Evolutionary conservation across 2,113 vertebrate species (phyloP).

Genomic region (Stomatorhinus ivindoensis): DNA sequence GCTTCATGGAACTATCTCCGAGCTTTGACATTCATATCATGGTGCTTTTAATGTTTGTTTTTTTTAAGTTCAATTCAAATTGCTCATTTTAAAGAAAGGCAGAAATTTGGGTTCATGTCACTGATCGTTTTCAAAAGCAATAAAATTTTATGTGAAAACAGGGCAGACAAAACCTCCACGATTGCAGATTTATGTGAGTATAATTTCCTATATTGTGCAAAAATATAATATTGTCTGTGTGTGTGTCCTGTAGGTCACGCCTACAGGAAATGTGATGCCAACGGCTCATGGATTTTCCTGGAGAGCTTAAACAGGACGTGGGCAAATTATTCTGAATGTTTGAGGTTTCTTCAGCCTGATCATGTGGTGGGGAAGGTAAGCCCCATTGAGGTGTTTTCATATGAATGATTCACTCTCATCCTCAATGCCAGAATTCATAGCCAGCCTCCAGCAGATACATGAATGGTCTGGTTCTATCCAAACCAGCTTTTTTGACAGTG

Average conservation of each 20-base stretch:
- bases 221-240: neutral
- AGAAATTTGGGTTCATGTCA: neutral
- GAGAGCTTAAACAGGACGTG: slow-evolving; percentile 73
- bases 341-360: slow-evolving; percentile 61
- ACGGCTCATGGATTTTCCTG: slow-evolving; percentile 75
- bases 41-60: neutral
- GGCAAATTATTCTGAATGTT: slow-evolving; percentile 80
- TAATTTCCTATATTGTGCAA: neutral
- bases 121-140: neutral
- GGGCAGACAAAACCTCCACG: neutral
- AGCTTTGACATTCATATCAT: neutral
- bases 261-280: slow-evolving; percentile 69
- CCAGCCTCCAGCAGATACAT: neutral
- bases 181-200: neutral
- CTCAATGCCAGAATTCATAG: neutral
- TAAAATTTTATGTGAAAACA: neutral
- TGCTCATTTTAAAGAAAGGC: neutral
- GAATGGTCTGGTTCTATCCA: neutral
- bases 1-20: neutral
- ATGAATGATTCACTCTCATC: neutral
- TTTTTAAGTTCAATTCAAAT: neutral
- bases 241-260: slow-evolving; percentile 53
- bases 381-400: neutral
- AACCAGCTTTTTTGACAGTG: neutral
- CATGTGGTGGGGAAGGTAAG: slow-evolving; percentile 50